Conservation (phyloP, 2,113 vertebrate genomes). For the Zingel zingel region DNA sequence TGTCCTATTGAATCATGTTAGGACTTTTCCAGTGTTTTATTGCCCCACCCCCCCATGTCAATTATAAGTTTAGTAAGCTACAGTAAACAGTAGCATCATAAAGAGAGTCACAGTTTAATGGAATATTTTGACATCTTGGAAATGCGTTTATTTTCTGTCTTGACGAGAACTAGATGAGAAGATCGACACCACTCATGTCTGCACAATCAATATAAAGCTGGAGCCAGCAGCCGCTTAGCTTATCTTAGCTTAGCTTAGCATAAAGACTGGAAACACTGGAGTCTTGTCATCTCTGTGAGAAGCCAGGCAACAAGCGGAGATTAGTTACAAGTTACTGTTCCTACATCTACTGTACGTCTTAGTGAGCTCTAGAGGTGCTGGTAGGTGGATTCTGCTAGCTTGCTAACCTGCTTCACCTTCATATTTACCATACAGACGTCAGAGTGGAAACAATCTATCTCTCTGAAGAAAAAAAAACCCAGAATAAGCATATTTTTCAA, state of each 20-base stretch:
- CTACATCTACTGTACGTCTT: too few species aligned
- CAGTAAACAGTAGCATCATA: neutral
- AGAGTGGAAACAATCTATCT: too few species aligned
- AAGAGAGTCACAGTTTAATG: conserved; percentile 1
- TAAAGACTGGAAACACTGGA: too few species aligned
- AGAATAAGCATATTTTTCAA: too few species aligned
- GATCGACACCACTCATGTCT: neutral
- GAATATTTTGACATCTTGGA: neutral
- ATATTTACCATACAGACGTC: neutral
- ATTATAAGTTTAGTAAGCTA: neutral
- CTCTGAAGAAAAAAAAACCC: too few species aligned
- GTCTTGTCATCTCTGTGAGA: neutral
- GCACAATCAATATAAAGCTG: neutral
- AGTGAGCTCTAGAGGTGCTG: too few species aligned
- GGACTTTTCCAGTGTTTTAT: conserved; percentile 32
- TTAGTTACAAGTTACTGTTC: neutral
- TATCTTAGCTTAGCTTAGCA: too few species aligned
- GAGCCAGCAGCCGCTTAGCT: neutral
- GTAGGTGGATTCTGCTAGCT: too few species aligned
- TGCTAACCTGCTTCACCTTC: neutral
- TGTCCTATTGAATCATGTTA: neutral
- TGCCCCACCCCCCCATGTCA: neutral
- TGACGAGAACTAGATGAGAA: neutral
- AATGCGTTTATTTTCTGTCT: neutral
- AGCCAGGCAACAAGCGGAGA: neutral